Base-by-base conservation (phyloP, 2,113 vertebrate species). In the Kryptolebias marmoratus region DNA sequence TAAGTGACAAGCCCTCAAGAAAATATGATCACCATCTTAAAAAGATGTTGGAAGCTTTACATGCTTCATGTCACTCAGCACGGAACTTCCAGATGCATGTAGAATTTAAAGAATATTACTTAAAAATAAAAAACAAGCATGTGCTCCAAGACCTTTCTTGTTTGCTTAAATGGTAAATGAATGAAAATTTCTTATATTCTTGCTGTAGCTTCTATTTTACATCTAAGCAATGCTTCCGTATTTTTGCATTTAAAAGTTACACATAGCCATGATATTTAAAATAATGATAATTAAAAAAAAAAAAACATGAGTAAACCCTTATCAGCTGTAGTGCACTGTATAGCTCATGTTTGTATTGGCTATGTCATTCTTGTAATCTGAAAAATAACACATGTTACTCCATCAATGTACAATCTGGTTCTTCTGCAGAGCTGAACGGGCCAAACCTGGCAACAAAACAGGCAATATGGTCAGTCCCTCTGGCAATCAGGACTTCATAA, bases 381-480 rank as follows among this genome's bases (percentile, higher is more conserved):
- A 18, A 73, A 64, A 54, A 77, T 68, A 64, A 42, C 1, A 27
- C 30, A 56, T 55, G 2, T 31, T 80, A 27, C 53, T 55, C 58
- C 9, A 56, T 74, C 18, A 58, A 69, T 42, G 47, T 60, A 14
- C 65, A 78, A 54, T 73, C 48, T 75, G 73, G 52, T 60, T 75
- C 31, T 58, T 15, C 45, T 49, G 31, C 36, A 65, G 53, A 48
- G 42, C 44, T 78, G 44, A 65, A 82, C 14, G 27, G 68, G 50
- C 32, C 14, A 45, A 75, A 80, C 69, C 72, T 81, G 75, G 54
- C 68, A 76, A 52, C 36, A 28, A 71, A 49, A 64, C 62, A 57
- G 18, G 49, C 67, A 77, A 77, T 76, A 70, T 73, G 68, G 75
- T 22, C 42, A 28, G 8, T 63, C 62, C 70, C 55, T 73, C 50